These are phyloP conservation scores for Amblyopsis rosae DNA, from an alignment of 2,113 vertebrate species.

Conservation along the genomic window DNA sequence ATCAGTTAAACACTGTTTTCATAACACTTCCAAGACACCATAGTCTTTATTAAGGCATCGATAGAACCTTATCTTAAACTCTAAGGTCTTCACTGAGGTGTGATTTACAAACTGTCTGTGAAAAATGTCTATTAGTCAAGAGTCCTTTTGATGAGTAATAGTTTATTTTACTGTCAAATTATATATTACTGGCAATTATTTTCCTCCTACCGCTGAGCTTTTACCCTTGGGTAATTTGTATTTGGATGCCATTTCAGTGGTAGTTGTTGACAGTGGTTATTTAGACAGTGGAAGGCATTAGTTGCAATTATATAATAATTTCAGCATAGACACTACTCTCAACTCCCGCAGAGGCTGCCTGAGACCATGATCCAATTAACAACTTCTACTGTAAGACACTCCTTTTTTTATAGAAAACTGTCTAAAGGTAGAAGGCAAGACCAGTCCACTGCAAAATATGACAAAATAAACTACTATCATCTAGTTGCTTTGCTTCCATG, in stretches of 20 bases:
- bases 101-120: too few species aligned
- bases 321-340: neutral
- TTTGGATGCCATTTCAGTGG: neutral
- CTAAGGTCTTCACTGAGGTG: too few species aligned
- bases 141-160: too few species aligned
- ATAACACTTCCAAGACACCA: slow-evolving; percentile 8
- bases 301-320: too few species aligned
- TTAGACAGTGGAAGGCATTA: neutral
- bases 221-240: too few species aligned
- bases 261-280: neutral
- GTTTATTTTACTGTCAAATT: too few species aligned
- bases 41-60: slow-evolving; percentile 8
- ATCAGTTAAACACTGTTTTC: slow-evolving; percentile 31
- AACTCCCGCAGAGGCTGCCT: neutral
- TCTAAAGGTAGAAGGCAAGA: neutral
- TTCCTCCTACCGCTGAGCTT: too few species aligned
- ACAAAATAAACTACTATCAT: neutral
- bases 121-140: too few species aligned
- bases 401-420: neutral
- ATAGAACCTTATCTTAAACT: slow-evolving; percentile 28
- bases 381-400: neutral
- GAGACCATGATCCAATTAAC: neutral
- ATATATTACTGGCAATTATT: too few species aligned
- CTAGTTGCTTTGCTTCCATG: too few species aligned
- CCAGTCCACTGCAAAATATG: neutral